Evolutionary conservation across 2,113 vertebrate genomes (phyloP).

Genomic region (Propithecus coquereli): DNA sequence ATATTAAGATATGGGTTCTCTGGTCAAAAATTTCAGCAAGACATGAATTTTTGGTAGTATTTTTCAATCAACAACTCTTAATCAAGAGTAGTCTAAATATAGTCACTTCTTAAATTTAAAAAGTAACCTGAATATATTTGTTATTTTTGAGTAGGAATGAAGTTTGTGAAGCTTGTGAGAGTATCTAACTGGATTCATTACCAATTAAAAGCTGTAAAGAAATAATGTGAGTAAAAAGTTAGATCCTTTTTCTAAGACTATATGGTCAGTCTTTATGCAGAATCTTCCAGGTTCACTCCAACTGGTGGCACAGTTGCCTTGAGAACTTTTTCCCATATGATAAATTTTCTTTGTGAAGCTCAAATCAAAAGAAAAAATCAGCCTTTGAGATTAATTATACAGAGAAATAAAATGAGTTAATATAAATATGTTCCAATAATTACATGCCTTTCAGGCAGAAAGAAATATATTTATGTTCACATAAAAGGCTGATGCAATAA

Average conservation of each 20-base stretch:
- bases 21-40: not conserved
- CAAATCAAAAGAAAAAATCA: not conserved
- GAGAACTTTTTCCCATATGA: not conserved
- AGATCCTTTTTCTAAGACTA: not conserved
- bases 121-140: not conserved
- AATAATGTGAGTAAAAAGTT: not conserved
- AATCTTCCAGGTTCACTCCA: not conserved
- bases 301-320: not conserved
- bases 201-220: not conserved
- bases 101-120: constrained; percentile 15
- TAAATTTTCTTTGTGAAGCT: not conserved
- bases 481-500: not conserved
- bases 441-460: not conserved
- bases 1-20: not conserved
- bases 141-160: not conserved
- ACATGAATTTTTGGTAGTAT: not conserved
- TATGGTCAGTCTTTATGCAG: not conserved
- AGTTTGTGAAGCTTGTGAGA: not conserved
- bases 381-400: not conserved
- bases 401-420: not conserved
- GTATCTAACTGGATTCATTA: not conserved
- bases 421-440: not conserved
- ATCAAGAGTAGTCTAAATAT: not conserved
- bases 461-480: not conserved
- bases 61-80: constrained; percentile 10